phyloP scores from a whole-genome alignment of 2,113 vertebrate genomes.

The Hemicordylus capensis region DNA sequence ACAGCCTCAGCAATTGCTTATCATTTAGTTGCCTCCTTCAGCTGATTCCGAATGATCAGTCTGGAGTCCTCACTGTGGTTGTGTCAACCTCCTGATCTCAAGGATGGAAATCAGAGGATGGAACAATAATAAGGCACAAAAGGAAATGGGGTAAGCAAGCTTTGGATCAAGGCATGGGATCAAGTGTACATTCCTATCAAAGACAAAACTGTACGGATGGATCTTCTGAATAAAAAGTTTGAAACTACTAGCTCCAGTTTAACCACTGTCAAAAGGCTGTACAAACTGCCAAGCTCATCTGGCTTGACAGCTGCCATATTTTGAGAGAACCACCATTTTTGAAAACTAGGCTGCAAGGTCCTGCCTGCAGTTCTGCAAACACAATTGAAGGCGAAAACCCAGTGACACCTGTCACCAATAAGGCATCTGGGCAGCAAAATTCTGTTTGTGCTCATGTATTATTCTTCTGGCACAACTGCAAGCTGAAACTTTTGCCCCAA shows the following conservation, averaged over 20 bases:
- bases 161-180: neutral
- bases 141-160: neutral
- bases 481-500: neutral
- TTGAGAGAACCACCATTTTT: neutral
- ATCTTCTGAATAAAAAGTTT: conserved; percentile 10
- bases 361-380: conserved; percentile 13
- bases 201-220: neutral
- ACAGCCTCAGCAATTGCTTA: neutral
- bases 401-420: conserved; percentile 28
- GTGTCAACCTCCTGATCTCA: neutral
- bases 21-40: neutral
- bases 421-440: conserved; percentile 14
- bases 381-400: conserved; percentile 27
- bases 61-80: too few relatives aligned
- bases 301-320: conserved; percentile 27
- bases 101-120: neutral
- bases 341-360: neutral
- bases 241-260: conserved; percentile 2
- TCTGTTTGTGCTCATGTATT: conserved; percentile 21
- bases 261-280: conserved; percentile 6
- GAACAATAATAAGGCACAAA: neutral
- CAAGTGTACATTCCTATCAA: neutral
- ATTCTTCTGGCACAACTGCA: conserved; percentile 8
- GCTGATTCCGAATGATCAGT: neutral
- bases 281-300: conserved; percentile 4